A percentile compares a stretch with the other conserved stretches of the same genome.
phyloP scores from a whole-genome alignment of 2,113 vertebrate species.

The Python bivittatus region DNA sequence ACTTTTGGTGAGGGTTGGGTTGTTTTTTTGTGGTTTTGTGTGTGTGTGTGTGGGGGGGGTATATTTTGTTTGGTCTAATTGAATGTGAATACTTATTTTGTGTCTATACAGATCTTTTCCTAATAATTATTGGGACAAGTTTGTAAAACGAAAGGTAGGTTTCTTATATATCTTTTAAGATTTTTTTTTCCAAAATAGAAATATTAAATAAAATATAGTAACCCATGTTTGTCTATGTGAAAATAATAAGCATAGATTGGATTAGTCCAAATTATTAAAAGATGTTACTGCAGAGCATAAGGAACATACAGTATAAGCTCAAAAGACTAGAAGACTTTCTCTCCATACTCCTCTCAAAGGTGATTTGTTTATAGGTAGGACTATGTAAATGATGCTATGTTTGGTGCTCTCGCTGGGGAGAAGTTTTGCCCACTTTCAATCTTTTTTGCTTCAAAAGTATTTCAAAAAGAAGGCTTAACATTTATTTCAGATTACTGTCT shows the following conservation, averaged over 20 bases:
- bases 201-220: background rate
- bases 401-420: background rate
- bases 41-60: background rate
- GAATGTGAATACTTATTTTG: conserved; percentile 38
- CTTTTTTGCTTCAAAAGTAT: background rate
- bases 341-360: background rate
- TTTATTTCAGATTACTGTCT: too few species aligned
- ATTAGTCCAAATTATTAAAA: background rate
- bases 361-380: background rate
- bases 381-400: background rate
- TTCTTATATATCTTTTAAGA: conserved; percentile 15
- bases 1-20: background rate
- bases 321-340: background rate
- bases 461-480: too few species aligned
- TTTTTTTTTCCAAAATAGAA: background rate
- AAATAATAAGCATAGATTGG: background rate
- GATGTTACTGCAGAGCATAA: background rate
- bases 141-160: conserved; percentile 96
- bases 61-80: background rate
- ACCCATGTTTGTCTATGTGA: background rate
- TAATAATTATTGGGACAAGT: conserved; percentile 99
- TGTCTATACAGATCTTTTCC: conserved; percentile 88
- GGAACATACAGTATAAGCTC: background rate
- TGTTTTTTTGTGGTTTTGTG: background rate
- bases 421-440: background rate